Conservation (phyloP, 1,140 invertebrate species). For the Pogonomyrmex californicus region DNA sequence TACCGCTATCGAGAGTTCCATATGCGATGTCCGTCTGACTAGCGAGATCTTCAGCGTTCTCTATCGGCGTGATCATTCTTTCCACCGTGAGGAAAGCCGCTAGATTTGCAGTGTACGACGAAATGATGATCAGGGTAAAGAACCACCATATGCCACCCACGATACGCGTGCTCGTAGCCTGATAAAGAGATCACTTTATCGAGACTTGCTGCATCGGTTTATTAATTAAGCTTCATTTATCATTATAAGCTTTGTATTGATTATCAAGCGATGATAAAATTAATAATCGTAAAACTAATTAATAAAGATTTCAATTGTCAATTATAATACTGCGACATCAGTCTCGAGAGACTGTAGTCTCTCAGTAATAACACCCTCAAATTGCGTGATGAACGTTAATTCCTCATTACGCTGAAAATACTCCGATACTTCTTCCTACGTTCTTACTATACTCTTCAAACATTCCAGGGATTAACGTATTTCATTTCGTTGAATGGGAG, state of each 20-base stretch:
- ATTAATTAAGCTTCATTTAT: not conserved
- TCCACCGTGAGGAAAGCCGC: slow-evolving; percentile 96
- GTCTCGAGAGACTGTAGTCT: not conserved
- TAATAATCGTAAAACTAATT: not conserved
- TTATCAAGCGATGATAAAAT: not conserved
- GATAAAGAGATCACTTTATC: slow-evolving; percentile 33
- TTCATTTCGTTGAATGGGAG: slow-evolving; percentile 25
- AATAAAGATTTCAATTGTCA: not conserved
- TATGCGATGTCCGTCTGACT: slow-evolving; percentile 94
- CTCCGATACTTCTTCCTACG: not conserved
- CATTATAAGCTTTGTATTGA: not conserved
- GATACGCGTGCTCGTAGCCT: slow-evolving; percentile 91
- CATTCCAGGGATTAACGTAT: slow-evolving; percentile 16
- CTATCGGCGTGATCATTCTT: slow-evolving; percentile 95
- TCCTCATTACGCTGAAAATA: slow-evolving; percentile 25
- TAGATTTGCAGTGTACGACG: slow-evolving; percentile 96
- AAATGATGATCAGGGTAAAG: slow-evolving; percentile 95
- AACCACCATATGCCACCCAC: slow-evolving; percentile 96
- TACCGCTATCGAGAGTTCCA: slow-evolving; percentile 92
- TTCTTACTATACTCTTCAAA: not conserved
- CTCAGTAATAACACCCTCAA: slow-evolving; percentile 5
- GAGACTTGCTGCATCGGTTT: not conserved
- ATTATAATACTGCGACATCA: not conserved
- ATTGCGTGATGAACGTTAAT: slow-evolving; percentile 34
- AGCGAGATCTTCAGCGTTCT: slow-evolving; percentile 94